Base-by-base conservation (phyloP, 2,113 vertebrate species). In the Tyrannus savana region DNA sequence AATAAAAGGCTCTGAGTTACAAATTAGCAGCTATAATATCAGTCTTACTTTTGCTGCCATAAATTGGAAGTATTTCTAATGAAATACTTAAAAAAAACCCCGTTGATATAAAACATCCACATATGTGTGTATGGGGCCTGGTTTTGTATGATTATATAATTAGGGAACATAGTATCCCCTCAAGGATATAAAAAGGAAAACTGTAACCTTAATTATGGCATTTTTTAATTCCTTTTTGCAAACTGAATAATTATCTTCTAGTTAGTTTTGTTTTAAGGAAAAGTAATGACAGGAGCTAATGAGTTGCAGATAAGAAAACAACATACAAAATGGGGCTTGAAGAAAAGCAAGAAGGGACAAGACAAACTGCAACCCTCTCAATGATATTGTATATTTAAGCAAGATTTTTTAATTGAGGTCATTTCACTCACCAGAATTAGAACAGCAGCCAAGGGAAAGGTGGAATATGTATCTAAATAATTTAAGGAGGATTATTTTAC, bases 341-440 rank as follows among this genome's bases (percentile, higher is more conserved):
- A 83, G 76, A 80, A 94, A 91, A 83, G 72, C 53, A 93, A 81
- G 79, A 63, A 74, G 11, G 52, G 64, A 63, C 79, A 77, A 84
- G 93, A 72, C 37, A 81, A 88, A 64, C 52, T 78, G 90, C 80
- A 90, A 31, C 14, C 15, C 21, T 50, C 52, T 72, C 83, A 47
- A 44, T 87, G 86, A 84, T 94, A 85, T 23, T 91, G 87, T 85
- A 37, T 56, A 74, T 92, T 94, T 97, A 93, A 95, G 83, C 56
- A 95, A 92, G 95, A 96, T 94, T 94, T 94, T 89, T 83, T 97
- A 96, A 97, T 90, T 96, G 96, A 94, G 96, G 95, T 93, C 90
- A 96, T 93, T 80, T 93, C 47, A 27, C 64, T 90, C 72, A 35
- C n/a, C 83, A 92, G 88, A 96, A 96, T 88, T 92, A 86, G 93